Conservation (phyloP, 2,113 vertebrate genomes). For the Aldabrachelys gigantea region DNA sequence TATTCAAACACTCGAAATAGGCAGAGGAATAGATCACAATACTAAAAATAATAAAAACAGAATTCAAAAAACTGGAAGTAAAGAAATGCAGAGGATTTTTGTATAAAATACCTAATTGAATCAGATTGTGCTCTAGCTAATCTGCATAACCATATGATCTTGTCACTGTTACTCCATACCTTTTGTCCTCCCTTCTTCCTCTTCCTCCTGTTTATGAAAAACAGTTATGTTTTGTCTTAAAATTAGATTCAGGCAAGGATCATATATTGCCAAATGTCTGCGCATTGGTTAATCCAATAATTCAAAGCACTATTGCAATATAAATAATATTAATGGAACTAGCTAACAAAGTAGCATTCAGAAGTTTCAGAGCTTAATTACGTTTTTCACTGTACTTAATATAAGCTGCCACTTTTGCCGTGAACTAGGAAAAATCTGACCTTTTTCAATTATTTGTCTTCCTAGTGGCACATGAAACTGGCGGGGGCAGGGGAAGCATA, state of each 20-base stretch:
- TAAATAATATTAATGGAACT: background rate
- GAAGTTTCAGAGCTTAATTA: background rate
- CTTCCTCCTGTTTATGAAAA: constrained; percentile 16
- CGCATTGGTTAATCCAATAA: background rate
- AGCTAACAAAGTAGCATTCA: background rate
- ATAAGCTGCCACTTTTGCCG: background rate
- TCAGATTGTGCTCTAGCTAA: background rate
- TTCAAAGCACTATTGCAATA: background rate
- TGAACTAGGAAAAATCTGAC: background rate
- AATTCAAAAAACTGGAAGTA: background rate
- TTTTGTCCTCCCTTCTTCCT: background rate
- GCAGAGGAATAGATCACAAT: background rate
- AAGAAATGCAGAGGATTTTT: background rate
- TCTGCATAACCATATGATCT: background rate
- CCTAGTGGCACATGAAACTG: background rate
- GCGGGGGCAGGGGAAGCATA: background rate
- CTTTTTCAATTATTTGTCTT: background rate
- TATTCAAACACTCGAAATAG: background rate
- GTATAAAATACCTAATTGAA: background rate
- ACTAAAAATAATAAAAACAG: background rate
- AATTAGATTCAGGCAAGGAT: constrained; percentile 8
- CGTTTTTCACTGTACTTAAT: background rate
- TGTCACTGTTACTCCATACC: background rate
- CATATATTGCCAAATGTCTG: background rate
- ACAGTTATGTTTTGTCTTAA: background rate